Evolutionary conservation across 2,797 vertebrate genomes (phyloP), one percentile per base, ranked within the genome.

Genomic region (Takifugu rubripes): DNA sequence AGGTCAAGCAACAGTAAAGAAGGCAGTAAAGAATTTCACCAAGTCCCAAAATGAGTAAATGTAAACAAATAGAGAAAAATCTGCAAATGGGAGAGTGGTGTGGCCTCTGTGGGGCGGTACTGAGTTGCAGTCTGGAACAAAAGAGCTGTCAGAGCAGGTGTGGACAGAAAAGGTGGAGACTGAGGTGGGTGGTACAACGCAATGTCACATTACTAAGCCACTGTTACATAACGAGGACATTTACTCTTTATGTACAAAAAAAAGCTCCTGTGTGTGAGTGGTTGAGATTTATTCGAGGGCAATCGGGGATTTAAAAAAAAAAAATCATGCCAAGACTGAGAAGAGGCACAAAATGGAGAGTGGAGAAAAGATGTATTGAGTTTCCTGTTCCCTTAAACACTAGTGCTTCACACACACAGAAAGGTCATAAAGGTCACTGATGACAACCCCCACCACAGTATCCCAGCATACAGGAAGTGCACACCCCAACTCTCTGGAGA

Each of bases 401-500:
- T 12, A 16, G 43, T 1, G 5, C 43, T 45, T n/a, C 42, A 43
- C 42, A 43, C 12, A n/a, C 48, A 43, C 44, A 17, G 14, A 71
- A 48, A 61, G 77, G 72, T 82, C 67, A 71, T 3, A 67, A 52
- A 84, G 82, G 82, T 88, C 78, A 82, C 52, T 31, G 45, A 53
- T 52, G 45, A 64, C 54, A 2, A 58, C 43, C 27, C 50, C 29
- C 60, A 48, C 61, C 51, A 51, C 56, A 83, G 64, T 73, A 66
- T 73, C 64, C 56, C 64, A 68, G 65, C n/a, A 25, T 42, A 76
- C 81, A 86, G 87, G 84, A 88, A 86, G 70, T 68, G 49, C 54
- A 77, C 79, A 74, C 44, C 73, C 52, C 49, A 14, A 15, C 42
- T 71, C 79, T 72, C 76, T 68, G 5, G 72, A 78, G 72, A 70